Evolutionary conservation across 2,113 vertebrate genomes (phyloP).

Genomic region (Ammospiza nelsoni): DNA sequence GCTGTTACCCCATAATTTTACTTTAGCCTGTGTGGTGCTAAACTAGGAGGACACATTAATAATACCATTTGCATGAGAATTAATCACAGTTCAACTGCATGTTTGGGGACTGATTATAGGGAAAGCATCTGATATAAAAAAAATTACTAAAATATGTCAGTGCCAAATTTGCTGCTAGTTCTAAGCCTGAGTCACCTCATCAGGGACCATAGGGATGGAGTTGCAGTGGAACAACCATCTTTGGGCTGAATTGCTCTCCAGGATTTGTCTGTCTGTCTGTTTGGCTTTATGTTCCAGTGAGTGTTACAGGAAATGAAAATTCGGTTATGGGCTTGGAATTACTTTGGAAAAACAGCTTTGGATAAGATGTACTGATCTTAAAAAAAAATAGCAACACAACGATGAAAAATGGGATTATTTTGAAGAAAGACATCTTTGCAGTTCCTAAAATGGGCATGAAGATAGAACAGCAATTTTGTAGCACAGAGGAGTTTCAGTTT

Average conservation of each 20-base stretch:
- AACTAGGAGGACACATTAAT: slow-evolving; percentile 18
- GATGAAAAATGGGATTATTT: not conserved
- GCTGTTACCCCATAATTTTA: slow-evolving; percentile 51
- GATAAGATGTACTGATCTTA: slow-evolving; percentile 26
- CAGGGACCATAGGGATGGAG: not conserved
- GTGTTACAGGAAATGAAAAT: slow-evolving; percentile 21
- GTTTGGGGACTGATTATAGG: slow-evolving; percentile 34
- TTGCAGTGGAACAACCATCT: not conserved
- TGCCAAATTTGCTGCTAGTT: not conserved
- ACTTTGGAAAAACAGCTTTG: not conserved
- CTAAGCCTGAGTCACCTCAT: not conserved
- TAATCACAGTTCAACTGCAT: not conserved
- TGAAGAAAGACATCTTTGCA: slow-evolving; percentile 10
- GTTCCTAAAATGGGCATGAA: not conserved
- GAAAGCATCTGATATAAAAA: not conserved
- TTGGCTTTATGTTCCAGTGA: slow-evolving; percentile 1
- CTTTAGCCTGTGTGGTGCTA: not conserved
- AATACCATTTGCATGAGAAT: not conserved
- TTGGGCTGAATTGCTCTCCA: not conserved
- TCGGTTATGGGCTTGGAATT: slow-evolving; percentile 18
- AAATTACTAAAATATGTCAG: not conserved
- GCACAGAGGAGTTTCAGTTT: not conserved
- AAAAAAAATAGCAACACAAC: not conserved
- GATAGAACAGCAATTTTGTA: slow-evolving; percentile 10
- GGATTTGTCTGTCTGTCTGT: slow-evolving; percentile 27